phyloP scores from a whole-genome alignment of 2,797 vertebrate species.

The Tragopan temminckii region DNA sequence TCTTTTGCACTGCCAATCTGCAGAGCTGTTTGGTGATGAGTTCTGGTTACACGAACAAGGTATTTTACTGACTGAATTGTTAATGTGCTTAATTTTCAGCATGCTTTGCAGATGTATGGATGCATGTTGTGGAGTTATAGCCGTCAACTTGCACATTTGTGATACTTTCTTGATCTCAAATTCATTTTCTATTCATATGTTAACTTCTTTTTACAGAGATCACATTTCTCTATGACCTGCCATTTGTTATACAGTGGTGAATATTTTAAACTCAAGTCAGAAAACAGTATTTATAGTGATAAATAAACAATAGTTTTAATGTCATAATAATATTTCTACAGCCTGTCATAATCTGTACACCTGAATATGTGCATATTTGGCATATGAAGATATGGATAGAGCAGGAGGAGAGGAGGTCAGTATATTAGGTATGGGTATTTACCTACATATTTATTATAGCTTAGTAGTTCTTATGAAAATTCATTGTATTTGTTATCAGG shows the following conservation, averaged over 20 bases:
- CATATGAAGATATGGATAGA: not conserved
- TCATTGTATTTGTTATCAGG: not conserved
- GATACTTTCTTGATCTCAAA: not conserved
- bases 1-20: not conserved
- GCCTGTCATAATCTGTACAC: not conserved
- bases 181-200: not conserved
- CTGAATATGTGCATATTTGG: rapidly evolving
- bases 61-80: constrained; percentile 29
- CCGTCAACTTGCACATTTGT: constrained; percentile 19
- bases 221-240: not conserved
- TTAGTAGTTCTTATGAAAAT: not conserved
- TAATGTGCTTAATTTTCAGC: constrained; percentile 53
- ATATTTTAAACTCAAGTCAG: not conserved
- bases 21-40: constrained; percentile 22
- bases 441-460: not conserved
- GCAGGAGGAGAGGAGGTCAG: not conserved
- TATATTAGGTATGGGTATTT: not conserved
- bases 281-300: not conserved
- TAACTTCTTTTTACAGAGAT: not conserved
- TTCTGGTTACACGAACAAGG: constrained; percentile 15
- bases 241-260: not conserved
- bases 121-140: not conserved
- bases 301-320: not conserved
- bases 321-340: not conserved
- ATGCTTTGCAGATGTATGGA: not conserved